A percentile compares a stretch with the other conserved stretches of the same genome.
Conservation (phyloP, 53 echinoderm and acorn worm species). For the Actinopyga echinites region DNA sequence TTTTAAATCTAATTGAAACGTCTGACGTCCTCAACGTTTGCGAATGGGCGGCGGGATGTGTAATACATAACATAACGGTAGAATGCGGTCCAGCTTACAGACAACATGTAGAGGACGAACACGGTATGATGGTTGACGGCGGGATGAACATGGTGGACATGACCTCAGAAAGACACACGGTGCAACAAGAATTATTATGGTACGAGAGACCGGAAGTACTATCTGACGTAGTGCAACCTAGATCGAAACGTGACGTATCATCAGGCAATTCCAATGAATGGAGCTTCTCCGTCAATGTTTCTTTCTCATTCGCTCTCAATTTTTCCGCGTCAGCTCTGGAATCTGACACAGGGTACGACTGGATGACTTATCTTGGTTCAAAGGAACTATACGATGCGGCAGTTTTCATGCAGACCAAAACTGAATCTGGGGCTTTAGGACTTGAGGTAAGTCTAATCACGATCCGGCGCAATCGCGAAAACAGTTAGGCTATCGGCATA, state of each 20-base stretch:
- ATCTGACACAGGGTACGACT: not conserved
- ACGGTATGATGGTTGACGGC: not conserved
- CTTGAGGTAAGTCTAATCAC: not conserved
- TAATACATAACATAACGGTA: slow-evolving; percentile 1
- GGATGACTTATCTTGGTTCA: slow-evolving; percentile 24
- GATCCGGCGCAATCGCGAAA: too few species aligned
- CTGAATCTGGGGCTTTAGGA: not conserved
- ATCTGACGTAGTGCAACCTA: not conserved
- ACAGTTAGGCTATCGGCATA: too few species aligned
- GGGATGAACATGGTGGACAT: not conserved
- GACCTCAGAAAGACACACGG: not conserved
- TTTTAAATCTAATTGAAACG: not conserved
- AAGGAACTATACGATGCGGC: slow-evolving; percentile 18
- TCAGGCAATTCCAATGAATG: not conserved
- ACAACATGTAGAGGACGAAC: not conserved
- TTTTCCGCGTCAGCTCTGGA: not conserved
- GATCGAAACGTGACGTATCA: not conserved
- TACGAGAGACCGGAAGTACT: not conserved
- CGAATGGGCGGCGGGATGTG: slow-evolving; percentile 18
- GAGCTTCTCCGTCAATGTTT: not conserved
- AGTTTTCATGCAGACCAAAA: slow-evolving; percentile 8
- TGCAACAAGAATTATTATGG: not conserved
- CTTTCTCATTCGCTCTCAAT: slow-evolving; percentile 1
- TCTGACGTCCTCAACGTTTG: not conserved
- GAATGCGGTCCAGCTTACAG: not conserved